These are phyloP conservation scores for Ciconia maguari DNA, from an alignment of 2,113 vertebrate genomes.

Conservation along the genomic window DNA sequence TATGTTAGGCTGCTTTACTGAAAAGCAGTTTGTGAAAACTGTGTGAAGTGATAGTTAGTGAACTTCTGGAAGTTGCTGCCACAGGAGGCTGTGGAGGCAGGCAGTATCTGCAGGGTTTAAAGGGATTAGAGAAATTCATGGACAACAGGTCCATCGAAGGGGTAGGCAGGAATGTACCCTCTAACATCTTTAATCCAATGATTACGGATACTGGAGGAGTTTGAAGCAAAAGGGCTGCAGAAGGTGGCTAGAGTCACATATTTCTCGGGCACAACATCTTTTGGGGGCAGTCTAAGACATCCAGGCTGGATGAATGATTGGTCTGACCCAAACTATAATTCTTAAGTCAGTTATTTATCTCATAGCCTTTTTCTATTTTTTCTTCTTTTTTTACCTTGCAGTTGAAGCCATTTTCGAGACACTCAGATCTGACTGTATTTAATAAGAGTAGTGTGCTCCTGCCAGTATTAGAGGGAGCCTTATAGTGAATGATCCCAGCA, in stretches of 20 bases:
- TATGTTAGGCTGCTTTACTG: neutral
- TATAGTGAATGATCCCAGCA: neutral
- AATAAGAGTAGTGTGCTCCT: neutral
- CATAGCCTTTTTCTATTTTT: neutral
- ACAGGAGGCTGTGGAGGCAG: neutral
- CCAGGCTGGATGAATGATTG: neutral
- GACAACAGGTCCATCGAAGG: neutral
- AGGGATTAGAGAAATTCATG: neutral
- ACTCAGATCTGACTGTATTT: neutral
- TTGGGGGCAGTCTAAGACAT: neutral
- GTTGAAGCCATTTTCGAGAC: neutral
- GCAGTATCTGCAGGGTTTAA: neutral
- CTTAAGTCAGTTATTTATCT: neutral
- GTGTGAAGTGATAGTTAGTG: neutral
- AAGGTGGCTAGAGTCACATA: neutral
- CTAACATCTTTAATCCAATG: slow-evolving; percentile 3
- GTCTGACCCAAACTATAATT: neutral
- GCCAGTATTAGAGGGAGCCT: neutral
- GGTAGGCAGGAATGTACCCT: neutral
- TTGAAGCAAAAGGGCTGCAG: neutral
- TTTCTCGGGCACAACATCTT: neutral
- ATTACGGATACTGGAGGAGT: neutral
- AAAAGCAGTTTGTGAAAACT: neutral
- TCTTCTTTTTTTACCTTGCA: neutral
- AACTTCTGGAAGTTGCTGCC: neutral